Percentiles rank a stretch among this genome's conserved stretches.
Evolutionary conservation across 2,888 invertebrate species (phyloP).

Genomic region (Heteromyza rotundicornis): DNA sequence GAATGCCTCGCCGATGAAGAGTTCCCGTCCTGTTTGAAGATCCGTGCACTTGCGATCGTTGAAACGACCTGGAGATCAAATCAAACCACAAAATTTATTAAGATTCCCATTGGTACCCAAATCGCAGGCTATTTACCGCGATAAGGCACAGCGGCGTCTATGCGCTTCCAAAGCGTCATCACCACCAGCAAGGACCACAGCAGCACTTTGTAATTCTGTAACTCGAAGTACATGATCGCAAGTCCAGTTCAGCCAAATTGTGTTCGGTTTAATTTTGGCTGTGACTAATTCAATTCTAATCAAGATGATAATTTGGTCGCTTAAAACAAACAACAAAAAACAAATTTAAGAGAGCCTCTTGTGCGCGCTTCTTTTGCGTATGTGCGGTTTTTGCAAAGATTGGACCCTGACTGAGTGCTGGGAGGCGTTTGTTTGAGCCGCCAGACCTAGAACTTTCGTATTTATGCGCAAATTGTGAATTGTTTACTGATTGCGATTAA

Average conservation of each 20-base stretch:
- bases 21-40: slow-evolving; percentile 46
- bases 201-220: neutral
- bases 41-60: slow-evolving; percentile 43
- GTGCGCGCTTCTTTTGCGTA: neutral
- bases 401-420: neutral
- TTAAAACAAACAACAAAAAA: neutral
- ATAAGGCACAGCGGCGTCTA: neutral
- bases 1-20: slow-evolving; percentile 56
- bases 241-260: too few relatives aligned
- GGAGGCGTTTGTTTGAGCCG: neutral
- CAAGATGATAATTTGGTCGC: too few relatives aligned
- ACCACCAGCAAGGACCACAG: neutral
- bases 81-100: slow-evolving; percentile 3
- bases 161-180: neutral
- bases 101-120: neutral
- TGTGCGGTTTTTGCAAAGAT: neutral
- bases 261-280: neutral
- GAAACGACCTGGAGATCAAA: neutral
- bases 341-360: neutral
- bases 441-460: neutral
- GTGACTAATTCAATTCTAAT: too few relatives aligned
- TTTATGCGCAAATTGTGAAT: neutral
- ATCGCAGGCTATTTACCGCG: neutral
- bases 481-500: neutral
- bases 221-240: too few relatives aligned